phyloP scores from a whole-genome alignment of 2,113 vertebrate genomes.

The Mystacornis crossleyi region DNA sequence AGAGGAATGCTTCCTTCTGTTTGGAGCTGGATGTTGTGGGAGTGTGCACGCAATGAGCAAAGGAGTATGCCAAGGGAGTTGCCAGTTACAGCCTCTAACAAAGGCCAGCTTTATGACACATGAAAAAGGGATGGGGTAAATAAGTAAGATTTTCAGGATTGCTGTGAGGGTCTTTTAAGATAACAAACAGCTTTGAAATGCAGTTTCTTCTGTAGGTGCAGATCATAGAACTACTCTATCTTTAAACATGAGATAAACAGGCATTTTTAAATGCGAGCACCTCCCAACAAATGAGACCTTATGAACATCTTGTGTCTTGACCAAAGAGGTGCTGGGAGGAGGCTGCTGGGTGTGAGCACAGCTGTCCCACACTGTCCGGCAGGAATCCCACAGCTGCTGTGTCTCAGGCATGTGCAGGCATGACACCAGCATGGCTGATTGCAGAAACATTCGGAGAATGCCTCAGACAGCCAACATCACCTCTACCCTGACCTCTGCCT shows the following conservation, averaged over 20 bases:
- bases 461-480: background rate
- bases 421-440: rapidly evolving
- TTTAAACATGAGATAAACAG: background rate
- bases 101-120: slow-evolving; percentile 19
- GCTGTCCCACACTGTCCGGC: background rate
- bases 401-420: slow-evolving; percentile 10
- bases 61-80: background rate
- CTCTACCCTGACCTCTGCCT: slow-evolving; percentile 22
- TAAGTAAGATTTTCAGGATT: background rate
- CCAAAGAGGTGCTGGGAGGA: background rate
- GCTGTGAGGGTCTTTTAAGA: background rate
- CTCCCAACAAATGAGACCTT: background rate
- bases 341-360: background rate
- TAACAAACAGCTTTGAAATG: background rate
- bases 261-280: background rate
- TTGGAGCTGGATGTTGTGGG: slow-evolving; percentile 10
- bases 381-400: slow-evolving; percentile 29
- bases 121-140: background rate
- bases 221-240: background rate
- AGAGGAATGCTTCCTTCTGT: slow-evolving; percentile 23
- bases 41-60: background rate
- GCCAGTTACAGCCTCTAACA: background rate
- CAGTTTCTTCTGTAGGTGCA: background rate
- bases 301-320: background rate
- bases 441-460: slow-evolving; percentile 46